Conservation (phyloP, 1,140 invertebrate genomes). For the Lethocerus indicus region DNA sequence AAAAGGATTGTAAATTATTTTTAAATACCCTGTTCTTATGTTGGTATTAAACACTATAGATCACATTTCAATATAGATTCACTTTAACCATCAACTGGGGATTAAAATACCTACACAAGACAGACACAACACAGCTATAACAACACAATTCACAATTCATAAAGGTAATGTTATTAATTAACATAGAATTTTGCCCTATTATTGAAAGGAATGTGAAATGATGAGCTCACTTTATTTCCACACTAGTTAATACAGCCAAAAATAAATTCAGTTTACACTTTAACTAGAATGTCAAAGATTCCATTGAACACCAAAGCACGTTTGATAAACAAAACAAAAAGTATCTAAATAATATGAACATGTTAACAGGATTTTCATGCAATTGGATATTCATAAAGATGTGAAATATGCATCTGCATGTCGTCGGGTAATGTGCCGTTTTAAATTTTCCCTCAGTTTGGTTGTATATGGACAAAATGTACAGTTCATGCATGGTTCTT, state of each 20-base stretch:
- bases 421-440: conserved; percentile 23
- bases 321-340: neutral
- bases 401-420: neutral
- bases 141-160: no score
- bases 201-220: no score
- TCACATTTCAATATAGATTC: no score
- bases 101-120: no score
- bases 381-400: neutral
- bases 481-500: conserved; percentile 33
- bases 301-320: neutral
- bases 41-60: no score
- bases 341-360: neutral
- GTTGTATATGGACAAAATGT: conserved; percentile 30
- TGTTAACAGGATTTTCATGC: neutral
- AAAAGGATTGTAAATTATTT: no score
- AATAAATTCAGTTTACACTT: neutral
- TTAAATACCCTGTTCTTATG: no score
- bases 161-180: no score
- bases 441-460: conserved; percentile 30
- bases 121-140: no score
- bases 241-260: neutral
- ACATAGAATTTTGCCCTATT: no score
- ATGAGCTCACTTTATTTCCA: neutral
- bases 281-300: neutral
- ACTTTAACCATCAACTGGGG: no score